Base-by-base conservation (phyloP, 2,113 vertebrate species). In the Corydoras maculifer region DNA sequence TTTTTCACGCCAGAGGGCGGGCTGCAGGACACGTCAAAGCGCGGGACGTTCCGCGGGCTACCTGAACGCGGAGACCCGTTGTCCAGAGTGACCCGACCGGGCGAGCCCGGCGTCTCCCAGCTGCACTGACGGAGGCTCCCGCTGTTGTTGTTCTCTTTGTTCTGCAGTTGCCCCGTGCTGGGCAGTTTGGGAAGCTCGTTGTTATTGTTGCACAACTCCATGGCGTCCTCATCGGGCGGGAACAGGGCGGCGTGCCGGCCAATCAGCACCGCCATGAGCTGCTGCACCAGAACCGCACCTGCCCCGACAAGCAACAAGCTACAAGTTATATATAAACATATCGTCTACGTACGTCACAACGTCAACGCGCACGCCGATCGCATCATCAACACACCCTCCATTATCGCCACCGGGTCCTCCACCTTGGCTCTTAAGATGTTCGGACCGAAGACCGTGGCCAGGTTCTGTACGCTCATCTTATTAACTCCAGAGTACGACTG, bases 381-480 rank as follows among this genome's bases (percentile, higher is more conserved):
- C 18, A 25, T 25, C 18, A 25, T 1, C 18, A 25, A 25, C 18
- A 25, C 18, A 98, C 97, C 96, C 82, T 99, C 97, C 95, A 98
- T 99, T 69, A 98, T 98, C 12, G 96, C 92, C 64, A 98, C 87
- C 32, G 96, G 95, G 82, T 99, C 95, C 86, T 99, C 94, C 15
- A 98, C 81, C 86, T 96, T 98, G 58, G 96, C 93, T 50, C 97
- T 90, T 74, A 99, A 80, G 68, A 99, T 98, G 64, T 98, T 99
- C 30, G 97, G 95, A 31, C 95, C 96, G 79, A 99, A 99, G 32
- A 98, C 95, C 0, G 95, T 98, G 13, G 94, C 97, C 80, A 99
- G 82, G 80, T 99, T 99, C 83, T 98, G 97, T 25, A 94, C 93
- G 1, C 94, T 98, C 95, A 98, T 99, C 88, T 99, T 99, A 85